These are phyloP conservation scores for Drosophila insularis DNA, from an alignment of 1,140 invertebrate genomes.

Conservation along the genomic window DNA sequence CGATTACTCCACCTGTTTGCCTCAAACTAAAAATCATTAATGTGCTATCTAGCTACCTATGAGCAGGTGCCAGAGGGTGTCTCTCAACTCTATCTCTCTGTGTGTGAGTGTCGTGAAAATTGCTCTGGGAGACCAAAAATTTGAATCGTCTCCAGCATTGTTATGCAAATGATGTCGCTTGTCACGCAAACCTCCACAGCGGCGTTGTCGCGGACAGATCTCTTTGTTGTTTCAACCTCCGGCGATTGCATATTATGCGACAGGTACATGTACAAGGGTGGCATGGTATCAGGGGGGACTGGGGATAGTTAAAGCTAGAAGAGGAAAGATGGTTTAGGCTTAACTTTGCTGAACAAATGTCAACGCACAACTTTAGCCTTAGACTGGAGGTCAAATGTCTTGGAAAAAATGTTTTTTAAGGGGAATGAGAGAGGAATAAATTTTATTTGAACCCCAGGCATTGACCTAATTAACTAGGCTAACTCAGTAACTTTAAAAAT, in stretches of 20 bases:
- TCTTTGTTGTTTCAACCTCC: slow-evolving; percentile 64
- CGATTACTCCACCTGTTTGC: slow-evolving; percentile 35
- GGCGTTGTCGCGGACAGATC: slow-evolving; percentile 65
- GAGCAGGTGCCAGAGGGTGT: slow-evolving; percentile 64
- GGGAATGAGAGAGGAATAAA: no score
- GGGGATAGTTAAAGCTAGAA: no score
- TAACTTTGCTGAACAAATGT: slow-evolving; percentile 21
- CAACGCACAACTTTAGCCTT: slow-evolving; percentile 32
- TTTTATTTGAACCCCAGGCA: no score
- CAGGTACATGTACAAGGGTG: not conserved
- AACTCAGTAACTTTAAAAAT: no score
- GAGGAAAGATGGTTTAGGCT: not conserved
- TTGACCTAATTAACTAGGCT: no score
- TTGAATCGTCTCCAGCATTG: slow-evolving; percentile 79
- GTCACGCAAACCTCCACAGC: slow-evolving; percentile 63
- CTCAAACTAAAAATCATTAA: slow-evolving; percentile 55
- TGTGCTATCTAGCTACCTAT: slow-evolving; percentile 35
- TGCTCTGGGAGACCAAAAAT: slow-evolving; percentile 79
- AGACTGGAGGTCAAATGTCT: no score
- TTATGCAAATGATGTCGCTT: slow-evolving; percentile 79
- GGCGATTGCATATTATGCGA: slow-evolving; percentile 67
- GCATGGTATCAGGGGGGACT: no score
- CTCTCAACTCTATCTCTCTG: slow-evolving; percentile 15
- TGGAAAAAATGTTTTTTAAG: no score
- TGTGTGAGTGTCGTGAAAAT: slow-evolving; percentile 61